Evolutionary conservation across 2,113 vertebrate species (phyloP), one percentile per base, ranked within the genome.

Genomic region (Tachuris rubrigastra): DNA sequence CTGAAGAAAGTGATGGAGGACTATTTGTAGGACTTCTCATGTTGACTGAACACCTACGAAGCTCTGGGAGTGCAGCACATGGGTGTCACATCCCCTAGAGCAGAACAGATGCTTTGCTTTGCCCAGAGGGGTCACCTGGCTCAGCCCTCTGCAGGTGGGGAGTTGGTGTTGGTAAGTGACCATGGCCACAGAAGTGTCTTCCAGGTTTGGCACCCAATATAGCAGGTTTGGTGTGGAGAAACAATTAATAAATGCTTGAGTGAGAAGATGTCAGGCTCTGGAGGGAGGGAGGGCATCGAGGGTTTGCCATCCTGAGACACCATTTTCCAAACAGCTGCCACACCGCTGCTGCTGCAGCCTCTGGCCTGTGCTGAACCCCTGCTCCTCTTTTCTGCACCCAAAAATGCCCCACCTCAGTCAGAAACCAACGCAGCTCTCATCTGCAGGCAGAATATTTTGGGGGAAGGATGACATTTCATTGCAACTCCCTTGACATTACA

Each of bases 111-210:
- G 44, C 49, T 65, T 31, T 41, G 55, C 49, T 33, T 44, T 20
- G 19, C 12, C 18, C 23, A 39, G 59, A 0, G 0, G 9, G n/a
- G 22, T 18, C 0, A 0, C 9, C 18, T 1, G 25, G 39, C 76
- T 91, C 35, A 68, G 53, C 22, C 27, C n/a, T 2, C 47, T 12
- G 55, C 28, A 41, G 59, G 42, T 0, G 3, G n/a, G 20, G 13
- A 67, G 8, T 0, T 56, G 72, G 35, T 49, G 18, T 6, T 35
- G 63, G 19, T 3, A 5, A 7, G 35, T 35, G 27, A 30, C 10
- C 24, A 15, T 17, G 14, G 35, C 37, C 37, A 24, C 37, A 16
- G 65, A 62, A 83, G 25, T 30, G 35, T 46, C 53, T 42, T 42
- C 44, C 37, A 41, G 25, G 50, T 62, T 65, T 49, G 22, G 20